Percentiles rank a stretch among this genome's conserved stretches.
Evolutionary conservation across 2,113 vertebrate species (phyloP).

Genomic region (Myotis yumanensis): DNA sequence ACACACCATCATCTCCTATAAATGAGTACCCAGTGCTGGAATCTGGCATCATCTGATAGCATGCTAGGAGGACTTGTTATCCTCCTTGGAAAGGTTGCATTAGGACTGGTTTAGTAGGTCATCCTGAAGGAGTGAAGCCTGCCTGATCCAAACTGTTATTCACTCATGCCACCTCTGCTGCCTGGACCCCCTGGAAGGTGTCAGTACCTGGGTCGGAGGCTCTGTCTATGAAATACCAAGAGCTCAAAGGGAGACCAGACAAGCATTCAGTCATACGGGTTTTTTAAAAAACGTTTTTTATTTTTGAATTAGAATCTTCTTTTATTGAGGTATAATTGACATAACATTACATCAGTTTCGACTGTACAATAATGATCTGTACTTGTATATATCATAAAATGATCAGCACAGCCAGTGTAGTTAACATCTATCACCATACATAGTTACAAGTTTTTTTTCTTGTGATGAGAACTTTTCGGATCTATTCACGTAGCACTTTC

Average conservation of each 20-base stretch:
- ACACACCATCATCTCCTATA: neutral
- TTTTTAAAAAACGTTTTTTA: neutral
- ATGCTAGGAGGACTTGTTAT: neutral
- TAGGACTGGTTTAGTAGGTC: neutral
- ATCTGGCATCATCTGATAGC: neutral
- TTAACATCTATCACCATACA: neutral
- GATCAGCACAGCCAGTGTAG: neutral
- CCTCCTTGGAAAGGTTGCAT: neutral
- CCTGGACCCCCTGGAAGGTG: neutral
- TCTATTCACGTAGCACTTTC: neutral
- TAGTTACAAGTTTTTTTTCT: neutral
- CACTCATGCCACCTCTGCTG: neutral
- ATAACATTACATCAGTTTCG: neutral
- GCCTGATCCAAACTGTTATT: accelerated
- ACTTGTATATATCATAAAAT: neutral
- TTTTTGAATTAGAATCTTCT: neutral
- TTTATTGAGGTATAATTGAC: neutral
- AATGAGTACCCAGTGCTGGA: neutral
- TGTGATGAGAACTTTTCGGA: neutral
- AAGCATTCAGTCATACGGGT: neutral
- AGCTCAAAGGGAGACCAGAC: neutral
- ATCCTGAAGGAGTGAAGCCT: neutral
- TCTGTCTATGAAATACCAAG: neutral
- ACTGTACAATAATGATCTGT: neutral
- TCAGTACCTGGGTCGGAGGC: neutral